Evolutionary conservation across 2,888 invertebrate genomes (phyloP), one percentile per base, ranked within the genome.

Genomic region (Andrena dorsata): DNA sequence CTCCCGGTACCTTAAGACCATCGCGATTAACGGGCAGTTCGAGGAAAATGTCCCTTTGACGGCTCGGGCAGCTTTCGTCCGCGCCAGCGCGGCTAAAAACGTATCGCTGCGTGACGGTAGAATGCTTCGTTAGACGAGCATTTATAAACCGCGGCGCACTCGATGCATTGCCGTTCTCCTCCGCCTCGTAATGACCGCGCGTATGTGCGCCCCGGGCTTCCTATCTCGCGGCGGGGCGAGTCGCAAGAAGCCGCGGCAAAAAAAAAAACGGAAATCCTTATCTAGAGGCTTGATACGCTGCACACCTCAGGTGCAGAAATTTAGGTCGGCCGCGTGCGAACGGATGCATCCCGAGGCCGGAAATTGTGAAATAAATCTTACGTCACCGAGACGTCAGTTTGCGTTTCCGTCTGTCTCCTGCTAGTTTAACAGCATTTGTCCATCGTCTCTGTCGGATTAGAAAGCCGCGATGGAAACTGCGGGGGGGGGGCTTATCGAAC

Each of bases 11-110:
- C 78, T 69, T 69, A 66, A 80, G 87, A 82, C 77, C 81, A 76
- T 84, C 69, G 68, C 83, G 80, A 85, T 87, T 83, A 85, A 85
- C 83, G 80, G 85, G 76, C 79, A 30, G 65, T 87, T 85, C 87
- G 72, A 77, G 77, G 85, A 85, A 87, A 85, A 78, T 80, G 81
- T 69, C 79, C 65, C 82, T 79, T 83, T 79, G 70, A 74, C 76
- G 73, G 70, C 76, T 85, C 75, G 61, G 85, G 70, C 75, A 56
- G 68, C 56, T 72, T 84, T 74, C 53, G 49, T 58, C 28, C 61
- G 30, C 32, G 8, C 3, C 26, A 30, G 20, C 49, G 8, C 23
- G 32, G 61, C 58, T 72, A 72, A 72, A 66, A 63, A 32, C 30
- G 53, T 13, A 28, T 49, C 16, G 47, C 53, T 68, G n/a, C 35